A percentile compares a stretch with the other conserved stretches of the same genome.
phyloP scores from a whole-genome alignment of 2,113 vertebrate genomes.

The Nematolebias whitei region DNA sequence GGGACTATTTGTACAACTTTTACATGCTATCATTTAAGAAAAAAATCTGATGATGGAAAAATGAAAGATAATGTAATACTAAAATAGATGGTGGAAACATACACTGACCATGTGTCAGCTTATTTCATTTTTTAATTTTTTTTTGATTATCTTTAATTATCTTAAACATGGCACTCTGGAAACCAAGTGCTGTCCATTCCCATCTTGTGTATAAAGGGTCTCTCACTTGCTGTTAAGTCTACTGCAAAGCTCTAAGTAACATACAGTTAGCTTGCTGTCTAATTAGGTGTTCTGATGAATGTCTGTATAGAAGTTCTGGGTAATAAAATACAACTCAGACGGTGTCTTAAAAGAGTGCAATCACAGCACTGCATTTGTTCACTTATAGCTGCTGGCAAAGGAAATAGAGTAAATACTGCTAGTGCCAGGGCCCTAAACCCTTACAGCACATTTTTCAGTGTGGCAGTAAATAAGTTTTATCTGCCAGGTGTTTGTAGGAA shows the following conservation, averaged over 20 bases:
- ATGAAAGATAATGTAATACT: not conserved
- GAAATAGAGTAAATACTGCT: not conserved
- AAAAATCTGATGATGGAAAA: too few species aligned
- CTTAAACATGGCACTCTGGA: not conserved
- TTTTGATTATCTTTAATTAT: not conserved
- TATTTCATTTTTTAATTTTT: not conserved
- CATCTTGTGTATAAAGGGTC: not conserved
- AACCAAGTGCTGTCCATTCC: not conserved
- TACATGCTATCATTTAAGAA: too few species aligned
- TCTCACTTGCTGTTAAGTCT: not conserved
- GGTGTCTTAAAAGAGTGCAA: constrained; percentile 7
- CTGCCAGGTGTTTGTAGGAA: not conserved
- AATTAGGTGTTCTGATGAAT: constrained; percentile 1
- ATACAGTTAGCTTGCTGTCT: not conserved
- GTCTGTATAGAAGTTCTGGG: not conserved
- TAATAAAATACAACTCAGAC: not conserved
- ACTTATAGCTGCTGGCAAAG: constrained; percentile 1
- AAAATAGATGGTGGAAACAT: not conserved
- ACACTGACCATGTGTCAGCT: not conserved
- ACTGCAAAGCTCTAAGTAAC: constrained; percentile 1
- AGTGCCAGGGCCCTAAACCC: not conserved
- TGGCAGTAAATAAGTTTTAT: not conserved
- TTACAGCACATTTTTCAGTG: not conserved
- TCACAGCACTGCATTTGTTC: not conserved
- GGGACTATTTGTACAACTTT: not conserved